These are phyloP conservation scores for Euzophera pinguis DNA, from an alignment of 2,888 invertebrate genomes.

Conservation along the genomic window DNA sequence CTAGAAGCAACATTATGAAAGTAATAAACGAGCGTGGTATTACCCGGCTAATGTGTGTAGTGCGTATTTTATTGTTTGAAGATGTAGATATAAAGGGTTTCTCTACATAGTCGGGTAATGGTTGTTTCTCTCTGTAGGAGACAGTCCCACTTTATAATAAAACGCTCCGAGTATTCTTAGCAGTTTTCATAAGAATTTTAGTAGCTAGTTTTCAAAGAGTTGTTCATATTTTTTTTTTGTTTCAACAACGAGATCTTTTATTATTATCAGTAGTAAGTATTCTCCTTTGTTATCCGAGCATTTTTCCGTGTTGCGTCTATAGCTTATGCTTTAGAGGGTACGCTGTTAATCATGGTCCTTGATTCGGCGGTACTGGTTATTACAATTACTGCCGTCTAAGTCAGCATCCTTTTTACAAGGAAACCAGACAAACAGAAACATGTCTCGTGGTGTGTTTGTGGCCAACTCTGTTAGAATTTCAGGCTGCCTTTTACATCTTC, in stretches of 20 bases:
- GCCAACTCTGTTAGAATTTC: no score
- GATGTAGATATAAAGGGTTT: conserved; percentile 18
- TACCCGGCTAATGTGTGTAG: conserved; percentile 36
- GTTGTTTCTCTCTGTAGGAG: conserved; percentile 21
- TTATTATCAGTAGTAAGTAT: no score
- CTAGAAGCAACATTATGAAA: conserved; percentile 38
- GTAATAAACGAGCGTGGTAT: conserved; percentile 42
- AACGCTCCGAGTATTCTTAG: conserved; percentile 11
- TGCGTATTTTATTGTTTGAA: conserved; percentile 32
- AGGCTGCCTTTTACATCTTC: no score
- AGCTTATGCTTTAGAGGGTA: no score
- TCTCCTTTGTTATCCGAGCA: no score
- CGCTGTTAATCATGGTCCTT: no score
- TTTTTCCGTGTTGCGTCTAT: no score
- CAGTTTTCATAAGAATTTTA: not conserved
- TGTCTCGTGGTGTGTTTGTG: no score
- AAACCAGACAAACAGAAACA: no score
- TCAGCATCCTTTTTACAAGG: no score
- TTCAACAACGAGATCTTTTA: not conserved
- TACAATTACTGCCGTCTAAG: no score
- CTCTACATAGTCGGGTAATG: conserved; percentile 22
- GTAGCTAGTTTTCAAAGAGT: not conserved
- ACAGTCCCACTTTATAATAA: conserved; percentile 21
- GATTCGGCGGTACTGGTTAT: no score
- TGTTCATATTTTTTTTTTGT: not conserved